These are phyloP conservation scores for Drosophila sturtevanti DNA, from an alignment of 1,140 invertebrate species.

Conservation along the genomic window DNA sequence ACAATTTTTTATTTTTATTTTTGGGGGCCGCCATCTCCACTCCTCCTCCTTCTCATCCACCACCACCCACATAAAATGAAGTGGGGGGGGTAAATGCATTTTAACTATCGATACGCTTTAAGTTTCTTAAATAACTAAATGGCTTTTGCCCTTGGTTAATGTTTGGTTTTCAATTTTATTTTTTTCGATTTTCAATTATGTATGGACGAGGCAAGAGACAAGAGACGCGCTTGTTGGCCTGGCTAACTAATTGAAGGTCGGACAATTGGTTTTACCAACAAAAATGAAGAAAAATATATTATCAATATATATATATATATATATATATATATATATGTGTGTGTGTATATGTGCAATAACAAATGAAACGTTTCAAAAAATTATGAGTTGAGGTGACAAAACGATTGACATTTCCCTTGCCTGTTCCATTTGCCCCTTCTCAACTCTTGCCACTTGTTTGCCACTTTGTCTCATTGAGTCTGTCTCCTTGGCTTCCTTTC, in stretches of 20 bases:
- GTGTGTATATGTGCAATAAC: too few species aligned
- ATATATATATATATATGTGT: neutral
- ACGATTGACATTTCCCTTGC: neutral
- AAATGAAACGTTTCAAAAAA: neutral
- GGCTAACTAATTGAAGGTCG: neutral
- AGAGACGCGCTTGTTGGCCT: neutral
- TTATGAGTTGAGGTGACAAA: neutral
- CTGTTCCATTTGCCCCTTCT: too few species aligned
- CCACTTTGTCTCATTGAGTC: neutral
- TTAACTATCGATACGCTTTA: slow-evolving; percentile 4
- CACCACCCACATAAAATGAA: neutral
- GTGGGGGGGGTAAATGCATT: neutral
- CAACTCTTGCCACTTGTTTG: neutral
- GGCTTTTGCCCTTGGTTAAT: slow-evolving; percentile 1
- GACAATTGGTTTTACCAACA: slow-evolving; percentile 2
- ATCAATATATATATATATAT: neutral
- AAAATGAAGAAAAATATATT: neutral
- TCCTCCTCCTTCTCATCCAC: neutral
- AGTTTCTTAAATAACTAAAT: slow-evolving; percentile 7
- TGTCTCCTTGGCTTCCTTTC: slow-evolving; percentile 4
- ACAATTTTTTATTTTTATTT: neutral
- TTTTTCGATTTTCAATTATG: slow-evolving; percentile 1
- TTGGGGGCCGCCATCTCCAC: neutral
- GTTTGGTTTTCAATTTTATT: neutral
- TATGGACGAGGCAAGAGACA: neutral